Percentiles rank a stretch among this genome's conserved stretches.
Conservation (phyloP, 2,888 invertebrate genomes). For the Coenonympha arcania region DNA sequence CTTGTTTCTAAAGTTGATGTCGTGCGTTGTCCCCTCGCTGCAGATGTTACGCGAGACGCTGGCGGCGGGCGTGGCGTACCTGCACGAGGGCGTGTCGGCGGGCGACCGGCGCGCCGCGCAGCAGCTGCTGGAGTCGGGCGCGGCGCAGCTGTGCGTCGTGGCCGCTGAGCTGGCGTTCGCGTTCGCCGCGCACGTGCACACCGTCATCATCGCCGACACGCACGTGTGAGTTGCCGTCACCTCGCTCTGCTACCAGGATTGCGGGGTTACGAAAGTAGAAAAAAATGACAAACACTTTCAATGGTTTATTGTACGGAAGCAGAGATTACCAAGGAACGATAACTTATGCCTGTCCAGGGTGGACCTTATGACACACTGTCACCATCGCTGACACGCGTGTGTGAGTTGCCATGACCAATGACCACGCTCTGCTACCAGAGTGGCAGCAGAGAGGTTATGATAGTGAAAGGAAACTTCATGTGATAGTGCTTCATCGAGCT, state of each 20-base stretch:
- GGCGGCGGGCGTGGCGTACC: slow-evolving; percentile 95
- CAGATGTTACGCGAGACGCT: slow-evolving; percentile 93
- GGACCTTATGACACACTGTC: too few species aligned
- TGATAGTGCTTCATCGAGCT: too few species aligned
- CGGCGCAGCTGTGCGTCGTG: slow-evolving; percentile 79
- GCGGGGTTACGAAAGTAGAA: too few species aligned
- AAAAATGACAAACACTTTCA: too few species aligned
- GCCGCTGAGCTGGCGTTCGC: slow-evolving; percentile 87
- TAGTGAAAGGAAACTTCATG: too few species aligned
- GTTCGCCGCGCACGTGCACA: slow-evolving; percentile 91
- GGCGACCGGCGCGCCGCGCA: slow-evolving; percentile 93
- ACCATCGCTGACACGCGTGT: slow-evolving; percentile 83
- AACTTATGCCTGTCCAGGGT: too few species aligned
- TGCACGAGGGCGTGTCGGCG: slow-evolving; percentile 93
- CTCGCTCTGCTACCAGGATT: too few species aligned
- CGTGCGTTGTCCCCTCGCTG: slow-evolving; percentile 18
- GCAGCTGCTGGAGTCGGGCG: slow-evolving; percentile 93
- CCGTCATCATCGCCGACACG: slow-evolving; percentile 97
- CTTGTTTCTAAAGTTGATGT: background rate
- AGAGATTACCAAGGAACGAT: too few species aligned
- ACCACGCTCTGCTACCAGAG: slow-evolving; percentile 97
- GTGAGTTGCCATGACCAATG: slow-evolving; percentile 84
- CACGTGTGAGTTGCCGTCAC: slow-evolving; percentile 93
- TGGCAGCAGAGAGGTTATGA: too few species aligned
- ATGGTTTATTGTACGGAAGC: too few species aligned